Evolutionary conservation across 2,113 vertebrate genomes (phyloP), one percentile per base, ranked within the genome.

Genomic region (Tenrec ecaudatus): DNA sequence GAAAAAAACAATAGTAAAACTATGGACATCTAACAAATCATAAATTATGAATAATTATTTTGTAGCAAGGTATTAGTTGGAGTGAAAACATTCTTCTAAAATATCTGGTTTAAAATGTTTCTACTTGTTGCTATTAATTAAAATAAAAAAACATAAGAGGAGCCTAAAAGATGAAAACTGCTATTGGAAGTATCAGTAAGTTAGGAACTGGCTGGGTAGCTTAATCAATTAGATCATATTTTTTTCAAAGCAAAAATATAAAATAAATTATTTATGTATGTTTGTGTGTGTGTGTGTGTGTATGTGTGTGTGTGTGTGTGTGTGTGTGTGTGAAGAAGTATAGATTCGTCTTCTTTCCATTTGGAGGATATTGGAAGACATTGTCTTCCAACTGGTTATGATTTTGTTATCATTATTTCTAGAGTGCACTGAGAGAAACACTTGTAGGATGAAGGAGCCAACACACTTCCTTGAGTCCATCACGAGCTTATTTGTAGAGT

Each of bases 61-160:
- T n/a, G 9, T 22, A 77, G 8, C 17, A 95, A 91, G 9, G 5
- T 73, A 86, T 43, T 64, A 76, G 25, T 53, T 53, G 2, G 31
- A 64, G 60, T 88, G 85, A 23, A 4, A 7, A 84, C 29, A 0
- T 85, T 84, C 31, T 85, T 58, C 29, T 88, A n/a, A 53, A 68
- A 83, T 38, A 57, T 58, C 40, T 88, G 40, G 40, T 81, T 64
- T 69, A 29, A 62, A 87, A 19, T 33, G 0, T 33, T 62, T 25
- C 12, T 80, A 71, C 31, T 83, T 85, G 43, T 36, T 77, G 4
- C 25, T 90, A 16, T 53, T 68, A 62, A 83, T 17, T 83, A 78
- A 89, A 81, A 91, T 53, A 75, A 64, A 77, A 64, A 89, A 95
- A 93, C 77, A 64, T 38, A 89, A 78, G 17, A 89, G 86, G 60